Base-by-base conservation (phyloP, 2,113 vertebrate species). In the Brienomyrus longianalis region DNA sequence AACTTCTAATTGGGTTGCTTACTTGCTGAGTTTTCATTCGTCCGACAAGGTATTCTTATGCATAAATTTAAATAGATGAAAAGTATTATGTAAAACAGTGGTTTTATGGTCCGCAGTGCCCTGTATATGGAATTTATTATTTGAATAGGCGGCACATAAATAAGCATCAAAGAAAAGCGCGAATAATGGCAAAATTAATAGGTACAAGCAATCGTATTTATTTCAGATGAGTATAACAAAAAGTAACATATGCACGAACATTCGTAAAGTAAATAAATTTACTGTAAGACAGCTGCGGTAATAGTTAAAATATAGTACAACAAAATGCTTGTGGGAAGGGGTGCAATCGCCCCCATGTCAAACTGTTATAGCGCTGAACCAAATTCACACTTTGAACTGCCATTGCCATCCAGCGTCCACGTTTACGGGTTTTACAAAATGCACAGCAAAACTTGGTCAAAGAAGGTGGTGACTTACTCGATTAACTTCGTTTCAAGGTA, bases 201-300 rank as follows among this genome's bases (percentile, higher is more conserved):
- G 77, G 51, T 89, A 89, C 52, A 85, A 89, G 77, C 83, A 89
- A 54, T 35, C 54, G 80, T 85, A 84, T 89, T 89, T 89, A 89
- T 84, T 89, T 89, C 31, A 83, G 74, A 54, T 83, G 31, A 47
- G 59, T 56, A 51, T 89, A 89, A 89, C 89, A 89, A 89, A 89
- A 89, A 62, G 52, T 19, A 89, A 89, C 89, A 59, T 89, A 89
- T 89, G 89, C 80, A 89, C 54, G 52, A 83, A 89, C 51, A 83
- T 83, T 47, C 31, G 51, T 59, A 56, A 89, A 89, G 70, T 89
- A 84, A 70, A 56, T 83, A 83, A 45, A 89, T 80, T 56, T 83
- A 89, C 48, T 56, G 39, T 48, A 84, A 89, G 74, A 89, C 74
- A 89, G 51, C 50, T 89, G 50, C 52, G 21, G 51, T 48, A 56